Base-by-base conservation (phyloP, 2,113 vertebrate species). In the Ornithorhynchus anatinus region DNA sequence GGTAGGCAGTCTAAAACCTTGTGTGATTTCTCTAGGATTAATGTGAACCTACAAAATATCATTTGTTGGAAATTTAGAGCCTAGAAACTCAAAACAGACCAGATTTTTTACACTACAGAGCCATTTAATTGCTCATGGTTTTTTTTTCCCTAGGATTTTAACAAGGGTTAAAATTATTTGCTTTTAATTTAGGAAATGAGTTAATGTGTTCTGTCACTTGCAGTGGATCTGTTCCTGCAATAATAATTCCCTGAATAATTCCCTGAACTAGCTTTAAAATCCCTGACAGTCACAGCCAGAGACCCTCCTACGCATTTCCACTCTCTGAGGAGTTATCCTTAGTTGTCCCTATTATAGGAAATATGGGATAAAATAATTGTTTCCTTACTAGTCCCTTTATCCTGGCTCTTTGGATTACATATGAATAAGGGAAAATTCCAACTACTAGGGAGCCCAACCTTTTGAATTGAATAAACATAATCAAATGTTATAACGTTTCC, bases 11-110 rank as follows among this genome's bases (percentile, higher is more conserved):
- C 51, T 53, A 70, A 77, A 70, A 71, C 82, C 56, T 19, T 45
- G 68, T 66, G 56, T 50, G 69, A 69, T 58, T 29, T 68, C 74
- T 69, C 48, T 48, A 43, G 67, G 76, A 36, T 85, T 82, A 85
- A 76, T 71, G 67, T 39, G 1, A 75, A 75, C 20, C 0, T 17
- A 53, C 38, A 82, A 22, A 79, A 72, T 42, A 27, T 14, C 0
- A n/a, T 8, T 75, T 1, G 0, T 22, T 62, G 57, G n/a, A 75
- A 72, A 61, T 65, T 8, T 48, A 61, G 32, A 65, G 16, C 53
- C 14, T 58, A 39, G 15, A 40, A 19, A 62, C 58, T 42, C 47
- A 50, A n/a, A n/a, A n/a, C n/a, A n/a, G n/a, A n/a, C n/a, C n/a
- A n/a, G n/a, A n/a, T n/a, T n/a, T n/a, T 47, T 81, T 72, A 67